A percentile compares a stretch with the other conserved stretches of the same genome.
These are phyloP conservation scores for Haliclona indistincta DNA, from an alignment of 37 sponge, comb jelly and placozoan genomes.

Conservation along the genomic window DNA sequence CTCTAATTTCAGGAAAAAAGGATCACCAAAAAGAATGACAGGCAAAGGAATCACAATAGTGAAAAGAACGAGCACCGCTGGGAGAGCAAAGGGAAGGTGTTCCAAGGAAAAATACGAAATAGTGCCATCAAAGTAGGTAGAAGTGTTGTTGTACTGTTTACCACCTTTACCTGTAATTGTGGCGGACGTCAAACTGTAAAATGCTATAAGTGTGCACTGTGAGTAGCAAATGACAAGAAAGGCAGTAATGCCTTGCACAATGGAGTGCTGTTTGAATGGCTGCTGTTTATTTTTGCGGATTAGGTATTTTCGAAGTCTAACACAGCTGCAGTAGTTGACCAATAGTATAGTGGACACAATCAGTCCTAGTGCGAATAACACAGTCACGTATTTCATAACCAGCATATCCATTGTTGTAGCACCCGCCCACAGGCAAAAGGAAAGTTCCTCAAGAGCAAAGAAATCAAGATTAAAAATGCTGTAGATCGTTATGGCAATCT, in stretches of 20 bases:
- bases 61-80: neutral
- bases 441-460: neutral
- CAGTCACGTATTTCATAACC: neutral
- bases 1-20: neutral
- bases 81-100: neutral
- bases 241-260: constrained; percentile 38
- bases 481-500: neutral
- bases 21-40: neutral
- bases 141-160: neutral
- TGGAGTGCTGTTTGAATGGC: neutral
- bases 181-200: constrained; percentile 4
- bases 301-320: neutral
- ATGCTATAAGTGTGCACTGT: constrained; percentile 28
- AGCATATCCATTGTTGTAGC: neutral
- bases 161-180: neutral
- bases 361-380: neutral
- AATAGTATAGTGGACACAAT: neutral
- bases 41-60: neutral
- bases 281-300: neutral
- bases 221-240: constrained; percentile 33
- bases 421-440: neutral
- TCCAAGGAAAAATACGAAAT: neutral
- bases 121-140: neutral
- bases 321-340: constrained; percentile 7
- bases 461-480: neutral